Evolutionary conservation across 2,888 invertebrate genomes (phyloP).

Genomic region (Cordylochernes scorpioides): DNA sequence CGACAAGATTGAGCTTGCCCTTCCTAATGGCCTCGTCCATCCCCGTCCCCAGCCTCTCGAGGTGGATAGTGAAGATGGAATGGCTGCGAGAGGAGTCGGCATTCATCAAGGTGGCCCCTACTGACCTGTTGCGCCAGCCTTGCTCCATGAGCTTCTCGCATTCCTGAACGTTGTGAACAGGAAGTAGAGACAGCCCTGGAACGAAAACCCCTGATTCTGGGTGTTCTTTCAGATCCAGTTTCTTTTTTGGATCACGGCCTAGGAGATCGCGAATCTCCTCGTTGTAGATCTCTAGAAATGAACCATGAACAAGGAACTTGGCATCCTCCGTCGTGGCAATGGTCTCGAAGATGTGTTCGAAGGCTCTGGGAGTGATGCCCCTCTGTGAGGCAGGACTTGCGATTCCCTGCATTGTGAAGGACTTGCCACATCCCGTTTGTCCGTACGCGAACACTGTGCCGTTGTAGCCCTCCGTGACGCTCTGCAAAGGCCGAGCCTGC

Average conservation of each 20-base stretch:
- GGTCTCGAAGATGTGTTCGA: slow-evolving; percentile 67
- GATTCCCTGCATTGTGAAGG: slow-evolving; percentile 61
- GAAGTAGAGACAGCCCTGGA: slow-evolving; percentile 37
- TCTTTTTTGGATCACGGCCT: slow-evolving; percentile 30
- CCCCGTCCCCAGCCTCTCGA: slow-evolving; percentile 34
- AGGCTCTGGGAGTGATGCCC: slow-evolving; percentile 33
- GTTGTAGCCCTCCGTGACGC: slow-evolving; percentile 69
- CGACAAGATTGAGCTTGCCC: slow-evolving; percentile 58
- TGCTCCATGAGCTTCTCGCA: slow-evolving; percentile 43
- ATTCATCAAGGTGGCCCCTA: slow-evolving; percentile 67
- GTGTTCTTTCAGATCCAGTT: slow-evolving; percentile 38
- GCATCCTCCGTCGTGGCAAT: slow-evolving; percentile 39
- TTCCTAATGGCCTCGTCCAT: slow-evolving; percentile 31
- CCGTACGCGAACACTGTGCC: slow-evolving; percentile 79
- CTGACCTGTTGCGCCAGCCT: slow-evolving; percentile 50
- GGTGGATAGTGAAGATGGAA: slow-evolving; percentile 54
- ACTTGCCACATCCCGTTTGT: slow-evolving; percentile 73
- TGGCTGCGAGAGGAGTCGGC: slow-evolving; percentile 58
- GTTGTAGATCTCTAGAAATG: slow-evolving; percentile 58
- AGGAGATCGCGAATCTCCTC: slow-evolving; percentile 46
- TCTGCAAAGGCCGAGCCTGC: too few species aligned
- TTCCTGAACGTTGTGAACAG: slow-evolving; percentile 47
- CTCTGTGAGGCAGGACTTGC: slow-evolving; percentile 25
- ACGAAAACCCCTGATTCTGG: slow-evolving; percentile 37
- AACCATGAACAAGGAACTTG: slow-evolving; percentile 44